Conservation (phyloP, 2,797 vertebrate species). For the Peromyscus aztecus region DNA sequence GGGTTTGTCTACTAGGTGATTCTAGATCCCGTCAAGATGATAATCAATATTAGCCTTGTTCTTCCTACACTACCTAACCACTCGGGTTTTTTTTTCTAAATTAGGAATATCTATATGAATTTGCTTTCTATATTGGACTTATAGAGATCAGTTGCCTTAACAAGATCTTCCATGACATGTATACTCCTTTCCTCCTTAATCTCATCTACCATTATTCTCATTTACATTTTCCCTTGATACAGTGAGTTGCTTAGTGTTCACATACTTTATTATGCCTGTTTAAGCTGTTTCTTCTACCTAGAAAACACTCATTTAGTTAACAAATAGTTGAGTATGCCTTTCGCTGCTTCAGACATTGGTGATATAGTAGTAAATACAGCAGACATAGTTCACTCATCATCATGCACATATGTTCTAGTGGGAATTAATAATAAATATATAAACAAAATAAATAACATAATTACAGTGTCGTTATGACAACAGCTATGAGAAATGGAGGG, state of each 20-base stretch:
- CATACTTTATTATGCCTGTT: background rate
- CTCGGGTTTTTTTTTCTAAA: background rate
- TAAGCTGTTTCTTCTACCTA: conserved; percentile 11
- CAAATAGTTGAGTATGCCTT: conserved; percentile 34
- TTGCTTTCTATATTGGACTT: background rate
- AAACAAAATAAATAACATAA: conserved; percentile 53
- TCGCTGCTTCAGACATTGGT: background rate
- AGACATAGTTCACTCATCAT: conserved; percentile 36
- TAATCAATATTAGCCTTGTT: conserved; percentile 3
- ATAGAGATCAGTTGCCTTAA: background rate
- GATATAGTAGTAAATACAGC: background rate
- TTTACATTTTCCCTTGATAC: conserved; percentile 6
- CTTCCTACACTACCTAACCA: fast-evolving
- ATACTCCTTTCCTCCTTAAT: background rate
- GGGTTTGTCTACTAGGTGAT: background rate
- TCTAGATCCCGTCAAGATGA: background rate
- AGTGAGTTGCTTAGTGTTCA: background rate
- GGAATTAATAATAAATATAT: conserved; percentile 6
- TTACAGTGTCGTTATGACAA: conserved; percentile 7
- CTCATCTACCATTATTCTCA: background rate
- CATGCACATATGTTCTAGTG: background rate
- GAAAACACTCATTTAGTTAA: conserved; percentile 25
- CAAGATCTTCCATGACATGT: background rate
- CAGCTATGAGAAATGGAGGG: background rate
- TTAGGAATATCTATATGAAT: background rate